Evolutionary conservation across 2,113 vertebrate species (phyloP), one percentile per base, ranked within the genome.

Genomic region (Limnothrissa miodon): DNA sequence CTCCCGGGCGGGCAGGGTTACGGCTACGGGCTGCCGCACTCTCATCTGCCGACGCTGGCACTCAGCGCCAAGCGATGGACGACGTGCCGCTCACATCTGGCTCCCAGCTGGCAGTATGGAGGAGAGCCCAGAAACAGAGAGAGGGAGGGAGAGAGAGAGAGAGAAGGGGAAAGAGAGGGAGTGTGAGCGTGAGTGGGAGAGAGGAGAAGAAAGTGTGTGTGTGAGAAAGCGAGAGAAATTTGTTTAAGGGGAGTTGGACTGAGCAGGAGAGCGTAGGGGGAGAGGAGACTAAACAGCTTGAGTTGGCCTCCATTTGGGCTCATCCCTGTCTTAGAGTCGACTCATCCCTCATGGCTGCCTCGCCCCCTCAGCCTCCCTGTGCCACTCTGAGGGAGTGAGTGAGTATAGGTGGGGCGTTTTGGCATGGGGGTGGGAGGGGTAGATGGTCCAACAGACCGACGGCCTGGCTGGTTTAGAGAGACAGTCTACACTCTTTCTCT

Each of bases 31-130:
- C 87, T 88, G 78, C 80, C 85, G 87, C 80, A 89, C 88, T 89
- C 92, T 92, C 92, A 94, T 93, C 93, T 92, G 80, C 87, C 84
- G 89, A 74, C 66, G 25, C 66, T 13, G 23, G 66, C 66, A 11
- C 66, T 74, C 25, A 5, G 66, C 88, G 92, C 92, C 86, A 85
- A 85, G 90, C 88, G 84, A 91, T 82, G 78, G 87, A 88, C 92
- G 90, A 93, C 91, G 91, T 89, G 90, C 86, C 88, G 90, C 90
- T 86, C 92, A 93, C 93, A 95, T 95, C 93, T 95, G 94, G 93
- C 87, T 85, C 84, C 89, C 92, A 94, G 93, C 93, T 94, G 92
- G 92, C 82, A 81, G 85, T 42, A 53, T 78, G 74, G 39, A 46
- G n/a, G 59, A 46, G 8, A 83, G 51, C 42, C 48, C 39, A 42